A percentile compares a stretch with the other conserved stretches of the same genome.
Conservation (phyloP, 2,888 invertebrate species). For the Diploptera punctata region DNA sequence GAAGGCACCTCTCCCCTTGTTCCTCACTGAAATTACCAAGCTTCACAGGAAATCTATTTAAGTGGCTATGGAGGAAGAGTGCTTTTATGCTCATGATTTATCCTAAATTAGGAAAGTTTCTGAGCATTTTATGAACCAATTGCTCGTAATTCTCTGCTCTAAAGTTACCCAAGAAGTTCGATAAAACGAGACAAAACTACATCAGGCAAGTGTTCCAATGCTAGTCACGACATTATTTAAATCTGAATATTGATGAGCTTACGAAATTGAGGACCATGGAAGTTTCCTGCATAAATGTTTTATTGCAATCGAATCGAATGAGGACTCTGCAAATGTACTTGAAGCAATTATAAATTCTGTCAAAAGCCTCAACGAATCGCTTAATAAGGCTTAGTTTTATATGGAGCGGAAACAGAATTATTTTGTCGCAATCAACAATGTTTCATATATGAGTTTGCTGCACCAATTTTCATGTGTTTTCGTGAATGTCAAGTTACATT, state of each 20-base stretch:
- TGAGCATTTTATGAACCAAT: too few species aligned
- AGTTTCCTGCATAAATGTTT: not conserved
- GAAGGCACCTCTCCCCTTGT: constrained; percentile 8
- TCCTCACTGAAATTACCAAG: not conserved
- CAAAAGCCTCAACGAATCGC: not conserved
- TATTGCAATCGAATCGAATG: not conserved
- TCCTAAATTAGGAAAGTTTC: not conserved
- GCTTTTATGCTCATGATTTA: not conserved
- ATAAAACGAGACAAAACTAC: not conserved
- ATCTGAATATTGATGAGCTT: not conserved
- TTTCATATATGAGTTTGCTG: not conserved
- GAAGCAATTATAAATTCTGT: not conserved
- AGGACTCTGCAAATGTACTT: not conserved
- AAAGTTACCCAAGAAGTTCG: not conserved
- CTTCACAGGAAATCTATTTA: not conserved
- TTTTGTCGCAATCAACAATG: not conserved
- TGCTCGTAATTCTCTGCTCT: not conserved
- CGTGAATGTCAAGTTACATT: constrained; percentile 39
- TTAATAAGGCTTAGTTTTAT: constrained; percentile 1
- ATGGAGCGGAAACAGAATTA: not conserved
- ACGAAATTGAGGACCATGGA: not conserved
- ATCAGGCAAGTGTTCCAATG: not conserved
- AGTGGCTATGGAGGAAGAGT: not conserved
- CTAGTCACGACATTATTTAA: not conserved
- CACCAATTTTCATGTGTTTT: constrained; percentile 19